Base-by-base conservation (phyloP, 2,888 invertebrate species). In the Mesorhabditis spiculigera region DNA sequence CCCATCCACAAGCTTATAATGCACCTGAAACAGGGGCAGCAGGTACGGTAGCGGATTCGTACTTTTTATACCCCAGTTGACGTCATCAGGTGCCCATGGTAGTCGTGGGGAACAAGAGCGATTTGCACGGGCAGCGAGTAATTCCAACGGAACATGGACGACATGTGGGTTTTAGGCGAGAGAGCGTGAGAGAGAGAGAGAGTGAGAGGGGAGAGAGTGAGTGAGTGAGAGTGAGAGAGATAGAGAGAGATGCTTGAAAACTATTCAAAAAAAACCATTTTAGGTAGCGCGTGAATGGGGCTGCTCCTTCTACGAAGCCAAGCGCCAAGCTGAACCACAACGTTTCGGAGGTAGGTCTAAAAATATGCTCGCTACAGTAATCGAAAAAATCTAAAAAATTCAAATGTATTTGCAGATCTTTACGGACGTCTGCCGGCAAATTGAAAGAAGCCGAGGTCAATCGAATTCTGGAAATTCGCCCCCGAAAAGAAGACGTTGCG, bases 321-420 rank as follows among this genome's bases (percentile, higher is more conserved):
- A n/a, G 96, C 88, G 97, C 97, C 89, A 97, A 98, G 91, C 93
- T 95, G 87, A 97, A 96, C 92, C 93, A 96, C 89, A 96, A 96
- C 90, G 97, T 98, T 88, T 92, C 93, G 89, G 96, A 97, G 91
- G 92, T 93, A 62, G 5, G 43, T 50, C n/a, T 50, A 50, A 28
- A 28, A 28, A 28, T 28, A 28, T 28, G 28, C 28, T 28, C 28
- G 3, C n/a, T 28, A 28, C 28, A 28, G 28, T 28, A 28, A 28
- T 28, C 28, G n/a, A 13, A 50, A 13, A 10, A 50, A 50, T 50
- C n/a, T n/a, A 50, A 10, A n/a, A 13, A 50, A 50, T 50, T 50
- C 58, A 10, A 50, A 50, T 13, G n/a, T 50, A 28, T 28, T 28
- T 28, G 28, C 28, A 50, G 58, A 50, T 50, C n/a, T 50, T 50